Percentiles rank a stretch among this genome's conserved stretches.
Evolutionary conservation across 1,140 invertebrate species (phyloP).

Genomic region (Augochlora pura): DNA sequence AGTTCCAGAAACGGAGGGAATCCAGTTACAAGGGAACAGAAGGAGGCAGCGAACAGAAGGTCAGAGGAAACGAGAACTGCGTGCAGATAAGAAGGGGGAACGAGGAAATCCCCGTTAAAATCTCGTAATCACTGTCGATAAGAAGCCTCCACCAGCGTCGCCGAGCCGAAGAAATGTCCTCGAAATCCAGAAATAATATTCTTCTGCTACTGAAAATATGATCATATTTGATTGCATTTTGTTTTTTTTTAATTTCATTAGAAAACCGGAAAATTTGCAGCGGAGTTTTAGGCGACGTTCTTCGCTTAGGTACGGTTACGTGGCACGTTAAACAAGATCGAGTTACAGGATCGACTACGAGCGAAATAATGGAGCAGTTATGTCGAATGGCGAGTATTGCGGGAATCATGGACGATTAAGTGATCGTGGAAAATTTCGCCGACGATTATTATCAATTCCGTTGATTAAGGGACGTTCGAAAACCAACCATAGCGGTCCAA

Average conservation of each 20-base stretch:
- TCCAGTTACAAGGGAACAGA: constrained; percentile 48
- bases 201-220: no score
- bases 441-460: constrained; percentile 11
- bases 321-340: not conserved
- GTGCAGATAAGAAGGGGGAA: constrained; percentile 32
- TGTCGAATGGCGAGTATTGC: no score
- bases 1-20: constrained; percentile 14
- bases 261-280: no score
- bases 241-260: no score
- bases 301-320: not conserved
- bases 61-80: constrained; percentile 37
- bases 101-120: constrained; percentile 68
- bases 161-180: constrained; percentile 65
- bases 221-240: no score
- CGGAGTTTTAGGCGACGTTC: no score
- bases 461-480: constrained; percentile 3
- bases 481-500: not conserved
- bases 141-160: constrained; percentile 47
- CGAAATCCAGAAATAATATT: no score
- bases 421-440: not conserved
- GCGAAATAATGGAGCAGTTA: not conserved
- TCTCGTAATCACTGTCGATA: constrained; percentile 72
- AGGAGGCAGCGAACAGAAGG: constrained; percentile 15
- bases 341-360: not conserved
- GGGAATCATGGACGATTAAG: not conserved